Conservation (phyloP, 2,113 vertebrate genomes). For the Picathartes gymnocephalus region DNA sequence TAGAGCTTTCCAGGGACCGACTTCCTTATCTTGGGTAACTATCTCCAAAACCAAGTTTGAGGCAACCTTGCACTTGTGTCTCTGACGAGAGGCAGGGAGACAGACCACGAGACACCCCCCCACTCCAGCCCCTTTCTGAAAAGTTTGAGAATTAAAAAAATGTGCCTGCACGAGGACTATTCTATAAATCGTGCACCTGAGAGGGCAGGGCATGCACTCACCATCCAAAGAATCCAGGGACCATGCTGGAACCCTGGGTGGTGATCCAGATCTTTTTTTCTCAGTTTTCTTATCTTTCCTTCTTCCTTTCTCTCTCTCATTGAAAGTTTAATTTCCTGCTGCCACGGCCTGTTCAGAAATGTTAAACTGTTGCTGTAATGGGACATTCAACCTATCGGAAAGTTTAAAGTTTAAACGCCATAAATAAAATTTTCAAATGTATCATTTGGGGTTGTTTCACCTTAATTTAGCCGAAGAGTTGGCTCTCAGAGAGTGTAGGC, state of each 20-base stretch:
- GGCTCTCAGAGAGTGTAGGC: neutral
- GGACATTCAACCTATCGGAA: neutral
- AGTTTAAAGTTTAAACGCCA: neutral
- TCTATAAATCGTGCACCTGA: neutral
- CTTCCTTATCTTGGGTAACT: neutral
- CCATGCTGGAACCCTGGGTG: neutral
- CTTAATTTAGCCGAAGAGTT: neutral
- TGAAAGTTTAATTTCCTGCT: neutral
- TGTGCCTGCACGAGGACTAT: rapidly evolving
- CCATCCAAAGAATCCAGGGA: neutral
- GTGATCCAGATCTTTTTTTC: neutral
- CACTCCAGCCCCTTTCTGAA: neutral
- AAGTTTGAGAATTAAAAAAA: neutral
- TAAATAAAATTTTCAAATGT: neutral
- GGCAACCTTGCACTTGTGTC: neutral
- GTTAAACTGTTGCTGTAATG: neutral
- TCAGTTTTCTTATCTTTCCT: neutral
- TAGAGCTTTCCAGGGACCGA: neutral
- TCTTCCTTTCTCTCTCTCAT: neutral
- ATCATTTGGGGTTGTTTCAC: neutral
- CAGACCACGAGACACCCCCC: rapidly evolving
- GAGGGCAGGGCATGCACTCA: rapidly evolving
- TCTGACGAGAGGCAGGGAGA: neutral
- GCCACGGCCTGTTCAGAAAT: neutral
- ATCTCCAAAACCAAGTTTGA: neutral